A percentile compares a stretch with the other conserved stretches of the same genome.
phyloP scores from a whole-genome alignment of 2,888 invertebrate species.

The Leptinotarsa rubiginosa region DNA sequence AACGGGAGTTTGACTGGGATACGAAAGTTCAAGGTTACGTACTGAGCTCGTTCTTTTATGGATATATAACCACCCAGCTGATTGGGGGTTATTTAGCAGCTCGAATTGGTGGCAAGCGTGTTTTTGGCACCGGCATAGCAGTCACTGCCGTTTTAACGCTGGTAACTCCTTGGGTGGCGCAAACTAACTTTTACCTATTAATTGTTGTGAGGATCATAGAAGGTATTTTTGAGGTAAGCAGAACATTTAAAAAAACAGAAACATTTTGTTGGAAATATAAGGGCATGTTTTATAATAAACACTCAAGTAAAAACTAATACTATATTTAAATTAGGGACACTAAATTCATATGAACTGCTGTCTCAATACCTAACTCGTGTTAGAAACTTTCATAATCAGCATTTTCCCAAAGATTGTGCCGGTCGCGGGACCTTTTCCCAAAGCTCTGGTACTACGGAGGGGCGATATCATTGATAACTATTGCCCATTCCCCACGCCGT shows the following conservation, averaged over 20 bases:
- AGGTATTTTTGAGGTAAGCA: constrained; percentile 58
- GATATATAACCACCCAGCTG: constrained; percentile 86
- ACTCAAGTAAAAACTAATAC: too few species aligned
- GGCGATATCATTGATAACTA: too few species aligned
- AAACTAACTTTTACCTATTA: constrained; percentile 76
- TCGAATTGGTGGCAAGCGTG: constrained; percentile 86
- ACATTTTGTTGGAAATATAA: background rate
- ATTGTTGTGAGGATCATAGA: constrained; percentile 73
- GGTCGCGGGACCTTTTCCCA: too few species aligned
- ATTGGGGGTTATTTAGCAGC: constrained; percentile 87
- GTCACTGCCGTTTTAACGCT: constrained; percentile 83
- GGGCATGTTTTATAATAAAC: background rate
- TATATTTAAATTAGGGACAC: too few species aligned
- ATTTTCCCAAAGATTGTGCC: too few species aligned
- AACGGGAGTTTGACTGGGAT: constrained; percentile 86
- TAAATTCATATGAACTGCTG: too few species aligned
- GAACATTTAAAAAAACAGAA: background rate
- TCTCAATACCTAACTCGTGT: too few species aligned
- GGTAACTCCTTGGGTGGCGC: constrained; percentile 82
- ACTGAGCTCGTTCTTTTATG: constrained; percentile 90
- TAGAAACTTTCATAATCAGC: too few species aligned
- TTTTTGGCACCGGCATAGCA: constrained; percentile 83
- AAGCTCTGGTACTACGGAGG: too few species aligned
- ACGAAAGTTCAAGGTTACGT: constrained; percentile 81
- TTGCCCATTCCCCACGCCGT: too few species aligned